These are phyloP conservation scores for Cololabis saira DNA, from an alignment of 2,113 vertebrate genomes.

Conservation along the genomic window DNA sequence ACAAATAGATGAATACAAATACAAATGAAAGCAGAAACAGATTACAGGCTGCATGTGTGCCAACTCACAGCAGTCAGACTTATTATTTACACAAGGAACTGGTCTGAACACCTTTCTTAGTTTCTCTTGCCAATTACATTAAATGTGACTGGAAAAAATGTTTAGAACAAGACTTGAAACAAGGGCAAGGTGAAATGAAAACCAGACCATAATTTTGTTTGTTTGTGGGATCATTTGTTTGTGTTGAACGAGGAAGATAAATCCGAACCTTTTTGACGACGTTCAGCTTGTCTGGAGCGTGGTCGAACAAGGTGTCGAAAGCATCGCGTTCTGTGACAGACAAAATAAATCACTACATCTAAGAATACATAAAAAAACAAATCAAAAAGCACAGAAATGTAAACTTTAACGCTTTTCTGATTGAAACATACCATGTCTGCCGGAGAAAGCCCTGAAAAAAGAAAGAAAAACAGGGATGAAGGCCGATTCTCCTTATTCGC, in stretches of 20 bases:
- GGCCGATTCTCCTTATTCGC: constrained; percentile 13
- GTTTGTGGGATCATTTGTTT: too few relatives aligned
- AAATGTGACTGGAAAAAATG: too few relatives aligned
- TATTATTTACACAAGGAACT: too few relatives aligned
- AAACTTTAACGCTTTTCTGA: background rate
- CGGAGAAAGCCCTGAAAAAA: constrained; percentile 88
- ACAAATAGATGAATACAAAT: too few relatives aligned
- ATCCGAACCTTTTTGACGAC: constrained; percentile 94
- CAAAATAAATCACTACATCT: background rate
- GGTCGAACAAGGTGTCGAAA: constrained; percentile 97
- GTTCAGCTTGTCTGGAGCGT: constrained; percentile 96
- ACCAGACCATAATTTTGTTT: too few relatives aligned
- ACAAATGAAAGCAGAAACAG: too few relatives aligned
- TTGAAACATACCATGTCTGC: constrained; percentile 89
- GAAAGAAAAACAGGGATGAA: constrained; percentile 1
- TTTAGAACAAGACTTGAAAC: too few relatives aligned
- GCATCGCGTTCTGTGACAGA: constrained; percentile 92
- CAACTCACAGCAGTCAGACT: too few relatives aligned
- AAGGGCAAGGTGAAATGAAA: too few relatives aligned
- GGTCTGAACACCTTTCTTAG: too few relatives aligned
- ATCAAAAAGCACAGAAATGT: background rate
- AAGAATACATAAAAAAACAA: background rate
- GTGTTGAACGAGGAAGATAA: background rate
- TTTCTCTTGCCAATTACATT: too few relatives aligned
- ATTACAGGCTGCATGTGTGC: too few relatives aligned